These are phyloP conservation scores for Acrossocheilus fasciatus DNA, from an alignment of 2,797 vertebrate species.

Conservation along the genomic window DNA sequence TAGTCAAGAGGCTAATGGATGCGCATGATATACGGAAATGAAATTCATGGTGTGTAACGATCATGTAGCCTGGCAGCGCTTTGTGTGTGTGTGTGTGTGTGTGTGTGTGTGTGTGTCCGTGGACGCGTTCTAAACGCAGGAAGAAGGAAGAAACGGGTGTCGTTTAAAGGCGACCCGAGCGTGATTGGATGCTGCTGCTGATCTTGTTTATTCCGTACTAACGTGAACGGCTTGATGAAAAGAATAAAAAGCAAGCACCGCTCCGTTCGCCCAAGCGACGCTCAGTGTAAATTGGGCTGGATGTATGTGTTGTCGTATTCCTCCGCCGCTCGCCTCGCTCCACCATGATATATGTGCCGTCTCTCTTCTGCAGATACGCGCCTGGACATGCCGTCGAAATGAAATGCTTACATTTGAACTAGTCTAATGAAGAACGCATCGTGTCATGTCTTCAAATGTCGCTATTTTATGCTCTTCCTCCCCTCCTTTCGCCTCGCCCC, in stretches of 20 bases:
- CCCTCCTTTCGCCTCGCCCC: slow-evolving; percentile 63
- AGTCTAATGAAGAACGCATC: slow-evolving; percentile 43
- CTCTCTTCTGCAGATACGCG: slow-evolving; percentile 31
- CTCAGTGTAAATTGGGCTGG: not conserved
- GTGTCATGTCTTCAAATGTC: slow-evolving; percentile 59
- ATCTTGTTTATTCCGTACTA: slow-evolving; percentile 33
- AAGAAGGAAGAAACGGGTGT: slow-evolving; percentile 31
- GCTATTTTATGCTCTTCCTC: slow-evolving; percentile 66
- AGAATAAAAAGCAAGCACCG: slow-evolving; percentile 38
- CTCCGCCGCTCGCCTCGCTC: slow-evolving; percentile 35
- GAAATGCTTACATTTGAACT: slow-evolving; percentile 35
- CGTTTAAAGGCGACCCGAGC: slow-evolving; percentile 25
- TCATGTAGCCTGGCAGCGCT: slow-evolving; percentile 47
- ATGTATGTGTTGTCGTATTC: slow-evolving; percentile 59
- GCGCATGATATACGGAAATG: slow-evolving; percentile 70
- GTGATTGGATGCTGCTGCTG: slow-evolving; percentile 41
- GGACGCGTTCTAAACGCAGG: slow-evolving; percentile 46
- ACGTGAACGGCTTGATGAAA: not conserved
- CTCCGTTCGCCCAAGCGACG: slow-evolving; percentile 1
- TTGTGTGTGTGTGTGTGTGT: slow-evolving; percentile 20
- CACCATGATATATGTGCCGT: slow-evolving; percentile 39
- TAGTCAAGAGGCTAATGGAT: slow-evolving; percentile 64
- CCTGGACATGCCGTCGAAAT: slow-evolving; percentile 45
- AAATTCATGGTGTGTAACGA: slow-evolving; percentile 56
- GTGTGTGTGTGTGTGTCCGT: slow-evolving; percentile 22